These are phyloP conservation scores for Aix galericulata DNA, from an alignment of 2,113 vertebrate species.

Conservation along the genomic window DNA sequence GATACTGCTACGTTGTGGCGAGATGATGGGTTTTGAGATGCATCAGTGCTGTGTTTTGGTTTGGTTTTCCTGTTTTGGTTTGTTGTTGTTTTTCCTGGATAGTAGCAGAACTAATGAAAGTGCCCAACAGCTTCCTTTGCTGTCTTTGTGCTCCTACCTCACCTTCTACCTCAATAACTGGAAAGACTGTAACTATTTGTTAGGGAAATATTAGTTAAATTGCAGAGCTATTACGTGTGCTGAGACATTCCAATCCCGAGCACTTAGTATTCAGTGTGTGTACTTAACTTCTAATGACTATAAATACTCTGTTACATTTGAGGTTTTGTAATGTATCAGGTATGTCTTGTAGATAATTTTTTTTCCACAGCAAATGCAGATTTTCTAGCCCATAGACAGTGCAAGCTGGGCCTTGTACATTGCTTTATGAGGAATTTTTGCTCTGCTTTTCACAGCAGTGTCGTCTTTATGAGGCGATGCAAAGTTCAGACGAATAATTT, in stretches of 20 bases:
- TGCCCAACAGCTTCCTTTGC: conserved; percentile 15
- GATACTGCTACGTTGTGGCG: conserved; percentile 23
- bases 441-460: background rate
- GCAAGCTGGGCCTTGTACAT: background rate
- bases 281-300: conserved; percentile 13
- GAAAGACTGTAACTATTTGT: conserved; percentile 1
- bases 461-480: background rate
- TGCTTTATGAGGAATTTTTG: background rate
- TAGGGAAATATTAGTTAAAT: conserved; percentile 29
- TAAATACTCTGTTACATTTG: background rate
- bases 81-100: background rate
- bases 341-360: background rate
- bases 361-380: background rate
- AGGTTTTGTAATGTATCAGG: background rate
- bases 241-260: background rate
- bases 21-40: conserved; percentile 46
- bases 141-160: conserved; percentile 33
- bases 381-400: background rate
- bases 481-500: background rate
- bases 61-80: background rate
- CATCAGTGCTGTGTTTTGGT: background rate
- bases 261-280: background rate
- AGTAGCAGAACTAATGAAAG: conserved; percentile 39
- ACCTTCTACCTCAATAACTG: conserved; percentile 40
- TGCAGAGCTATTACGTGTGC: background rate